These are phyloP conservation scores for Coecobrya sp. DNA, from an alignment of 2,888 invertebrate species.

Conservation along the genomic window DNA sequence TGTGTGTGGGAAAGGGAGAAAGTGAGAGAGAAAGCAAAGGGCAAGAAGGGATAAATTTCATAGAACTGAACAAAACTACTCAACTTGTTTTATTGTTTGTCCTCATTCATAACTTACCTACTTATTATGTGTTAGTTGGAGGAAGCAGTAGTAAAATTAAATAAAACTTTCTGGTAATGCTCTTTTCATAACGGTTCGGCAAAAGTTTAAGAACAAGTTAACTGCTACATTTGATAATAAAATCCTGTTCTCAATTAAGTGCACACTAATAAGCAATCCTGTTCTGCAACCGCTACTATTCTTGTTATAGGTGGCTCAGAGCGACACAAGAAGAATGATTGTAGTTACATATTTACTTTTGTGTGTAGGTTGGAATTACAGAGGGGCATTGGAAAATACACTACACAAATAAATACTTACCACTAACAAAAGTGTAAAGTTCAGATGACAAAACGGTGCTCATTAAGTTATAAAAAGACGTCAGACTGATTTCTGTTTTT, in stretches of 20 bases:
- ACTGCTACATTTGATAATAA: not conserved
- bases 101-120: not conserved
- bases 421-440: no score
- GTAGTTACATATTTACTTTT: not conserved
- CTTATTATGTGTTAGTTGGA: not conserved
- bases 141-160: not conserved
- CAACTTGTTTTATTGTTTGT: not conserved
- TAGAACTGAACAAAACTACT: constrained; percentile 1
- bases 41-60: not conserved
- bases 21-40: no score
- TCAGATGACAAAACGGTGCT: no score
- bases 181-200: not conserved
- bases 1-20: not conserved
- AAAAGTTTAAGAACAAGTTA: constrained; percentile 27
- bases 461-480: no score
- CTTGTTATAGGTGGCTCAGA: not conserved
- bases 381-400: not conserved
- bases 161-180: constrained; percentile 12
- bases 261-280: not conserved
- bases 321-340: not conserved
- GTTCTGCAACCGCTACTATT: not conserved
- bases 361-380: not conserved
- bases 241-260: not conserved
- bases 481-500: no score
- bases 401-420: no score